Percentiles rank a stretch among this genome's conserved stretches.
These are phyloP conservation scores for Blennius ocellaris DNA, from an alignment of 2,113 vertebrate genomes.

Conservation along the genomic window DNA sequence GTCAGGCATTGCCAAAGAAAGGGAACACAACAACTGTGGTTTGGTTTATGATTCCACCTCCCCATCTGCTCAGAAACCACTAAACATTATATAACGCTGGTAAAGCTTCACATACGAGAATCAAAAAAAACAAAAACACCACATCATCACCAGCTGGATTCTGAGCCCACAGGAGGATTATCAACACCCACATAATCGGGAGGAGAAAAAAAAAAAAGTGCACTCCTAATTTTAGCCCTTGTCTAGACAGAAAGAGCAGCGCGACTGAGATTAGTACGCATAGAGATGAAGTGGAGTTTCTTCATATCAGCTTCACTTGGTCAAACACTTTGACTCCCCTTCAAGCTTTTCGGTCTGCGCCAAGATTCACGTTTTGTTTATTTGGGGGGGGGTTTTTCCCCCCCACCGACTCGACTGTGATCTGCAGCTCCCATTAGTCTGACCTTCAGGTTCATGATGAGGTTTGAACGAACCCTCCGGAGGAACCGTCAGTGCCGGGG, in stretches of 20 bases:
- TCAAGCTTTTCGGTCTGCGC: slow-evolving; percentile 2
- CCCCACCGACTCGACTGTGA: slow-evolving; percentile 13
- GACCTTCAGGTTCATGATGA: slow-evolving; percentile 50
- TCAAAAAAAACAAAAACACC: slow-evolving; percentile 9
- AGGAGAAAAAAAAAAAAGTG: slow-evolving; percentile 31
- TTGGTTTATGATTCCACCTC: slow-evolving; percentile 57
- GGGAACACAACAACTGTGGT: slow-evolving; percentile 51
- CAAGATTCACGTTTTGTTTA: no score
- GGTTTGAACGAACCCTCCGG: slow-evolving; percentile 22
- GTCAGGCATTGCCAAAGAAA: slow-evolving; percentile 36
- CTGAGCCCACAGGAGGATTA: slow-evolving; percentile 62
- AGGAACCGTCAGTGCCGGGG: background rate
- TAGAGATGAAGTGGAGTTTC: slow-evolving; percentile 20
- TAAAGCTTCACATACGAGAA: slow-evolving; percentile 39
- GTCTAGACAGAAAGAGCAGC: slow-evolving; percentile 65
- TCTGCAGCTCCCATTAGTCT: slow-evolving; percentile 36
- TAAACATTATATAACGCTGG: slow-evolving; percentile 63
- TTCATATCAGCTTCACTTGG: slow-evolving; percentile 32
- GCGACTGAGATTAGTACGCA: slow-evolving; percentile 44
- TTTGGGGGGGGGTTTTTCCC: no score
- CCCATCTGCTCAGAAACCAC: slow-evolving; percentile 67
- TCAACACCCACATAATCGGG: slow-evolving; percentile 59
- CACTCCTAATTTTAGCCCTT: slow-evolving; percentile 68
- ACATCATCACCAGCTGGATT: slow-evolving; percentile 41
- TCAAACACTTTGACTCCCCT: slow-evolving; percentile 14